phyloP scores from a whole-genome alignment of 2,888 invertebrate genomes.

The Brenthis ino region DNA sequence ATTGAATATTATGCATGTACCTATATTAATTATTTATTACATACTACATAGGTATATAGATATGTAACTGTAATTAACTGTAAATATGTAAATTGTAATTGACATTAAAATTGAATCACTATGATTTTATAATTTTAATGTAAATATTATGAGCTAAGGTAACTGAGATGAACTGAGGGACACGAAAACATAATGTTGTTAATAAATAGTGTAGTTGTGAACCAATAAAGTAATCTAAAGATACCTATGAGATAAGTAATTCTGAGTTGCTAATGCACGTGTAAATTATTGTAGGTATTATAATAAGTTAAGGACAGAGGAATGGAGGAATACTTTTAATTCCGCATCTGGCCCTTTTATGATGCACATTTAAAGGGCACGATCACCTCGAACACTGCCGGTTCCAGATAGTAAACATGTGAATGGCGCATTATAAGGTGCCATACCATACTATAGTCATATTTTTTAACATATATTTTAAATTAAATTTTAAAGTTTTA shows the following conservation, averaged over 20 bases:
- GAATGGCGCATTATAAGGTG: conserved; percentile 16
- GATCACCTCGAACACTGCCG: conserved; percentile 71
- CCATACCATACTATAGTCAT: conserved; percentile 21
- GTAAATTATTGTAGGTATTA: conserved; percentile 12
- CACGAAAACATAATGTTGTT: too few species aligned
- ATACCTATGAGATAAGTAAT: neutral
- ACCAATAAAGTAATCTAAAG: conserved; percentile 2
- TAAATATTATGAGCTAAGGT: too few species aligned
- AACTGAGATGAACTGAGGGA: too few species aligned
- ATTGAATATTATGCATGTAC: too few species aligned
- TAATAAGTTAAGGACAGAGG: conserved; percentile 40
- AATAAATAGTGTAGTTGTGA: neutral
- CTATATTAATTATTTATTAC: too few species aligned
- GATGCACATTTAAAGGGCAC: conserved; percentile 47
- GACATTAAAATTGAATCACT: too few species aligned
- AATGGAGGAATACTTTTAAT: conserved; percentile 38
- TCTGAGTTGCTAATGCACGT: neutral
- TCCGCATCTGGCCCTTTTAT: conserved; percentile 51
- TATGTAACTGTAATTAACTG: too few species aligned
- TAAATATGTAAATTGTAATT: too few species aligned
- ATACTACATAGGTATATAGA: too few species aligned
- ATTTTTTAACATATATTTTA: conserved; percentile 2
- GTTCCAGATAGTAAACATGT: conserved; percentile 52
- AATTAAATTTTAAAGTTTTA: neutral
- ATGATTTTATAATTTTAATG: too few species aligned